These are phyloP conservation scores for Tetragonula clypearis DNA, from an alignment of 1,140 invertebrate species.

Conservation along the genomic window DNA sequence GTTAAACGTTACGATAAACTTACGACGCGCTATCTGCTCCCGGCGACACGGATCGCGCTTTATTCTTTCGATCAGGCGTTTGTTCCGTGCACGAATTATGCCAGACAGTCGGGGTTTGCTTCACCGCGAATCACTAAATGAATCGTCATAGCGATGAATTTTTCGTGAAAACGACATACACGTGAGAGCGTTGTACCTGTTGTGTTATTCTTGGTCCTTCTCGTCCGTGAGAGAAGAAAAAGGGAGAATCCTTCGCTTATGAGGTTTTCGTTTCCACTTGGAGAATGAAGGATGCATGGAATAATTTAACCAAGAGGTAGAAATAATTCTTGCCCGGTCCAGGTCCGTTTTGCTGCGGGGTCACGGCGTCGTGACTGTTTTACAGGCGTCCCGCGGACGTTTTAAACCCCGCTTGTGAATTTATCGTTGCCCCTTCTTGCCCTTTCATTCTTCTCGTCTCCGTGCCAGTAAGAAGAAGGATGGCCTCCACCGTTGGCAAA, in stretches of 20 bases:
- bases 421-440: slow-evolving; percentile 32
- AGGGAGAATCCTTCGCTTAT: not conserved
- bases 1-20: not conserved
- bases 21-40: not conserved
- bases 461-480: slow-evolving; percentile 39
- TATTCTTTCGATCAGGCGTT: not conserved
- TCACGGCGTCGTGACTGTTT: slow-evolving; percentile 52
- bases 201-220: not conserved
- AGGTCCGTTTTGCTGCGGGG: slow-evolving; percentile 27
- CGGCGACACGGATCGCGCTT: not conserved
- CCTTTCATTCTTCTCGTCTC: slow-evolving; percentile 37
- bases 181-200: not conserved
- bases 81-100: slow-evolving; percentile 1
- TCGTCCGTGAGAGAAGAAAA: not conserved
- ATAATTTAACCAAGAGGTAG: slow-evolving; percentile 50
- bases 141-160: not conserved
- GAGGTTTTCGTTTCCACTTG: slow-evolving; percentile 25
- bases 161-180: not conserved
- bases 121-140: not conserved
- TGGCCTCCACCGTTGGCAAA: slow-evolving; percentile 43
- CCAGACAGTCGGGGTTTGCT: too few relatives aligned
- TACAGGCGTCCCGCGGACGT: slow-evolving; percentile 57
- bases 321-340: slow-evolving; percentile 58
- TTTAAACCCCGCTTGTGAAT: slow-evolving; percentile 65
- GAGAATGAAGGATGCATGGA: slow-evolving; percentile 40